Evolutionary conservation across 2,797 vertebrate genomes (phyloP), one percentile per base, ranked within the genome.

Genomic region (Synanceia verrucosa): DNA sequence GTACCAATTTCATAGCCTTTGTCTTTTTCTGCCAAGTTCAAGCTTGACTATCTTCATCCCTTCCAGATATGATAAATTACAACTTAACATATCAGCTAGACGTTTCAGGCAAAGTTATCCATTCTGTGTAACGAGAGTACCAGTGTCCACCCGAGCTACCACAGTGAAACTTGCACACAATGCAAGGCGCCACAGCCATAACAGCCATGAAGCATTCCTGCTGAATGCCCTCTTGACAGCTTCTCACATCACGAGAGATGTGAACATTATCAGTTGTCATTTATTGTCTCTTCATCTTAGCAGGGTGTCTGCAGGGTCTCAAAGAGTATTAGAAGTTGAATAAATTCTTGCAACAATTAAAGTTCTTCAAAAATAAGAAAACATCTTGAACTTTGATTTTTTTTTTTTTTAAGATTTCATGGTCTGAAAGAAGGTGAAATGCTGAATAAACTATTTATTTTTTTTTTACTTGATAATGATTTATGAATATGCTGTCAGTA

Each of bases 1-100:
- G 34, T 2, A 0, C 12, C 29, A 21, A 2, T 24, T 50, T 36
- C 12, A 37, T 48, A 9, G 10, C 56, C 41, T 53, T 14, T 80
- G 60, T 63, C 21, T 58, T 34, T 60, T 55, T 39, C 31, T 65
- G 48, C 14, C 24, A 28, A 24, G 34, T 50, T 66, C 0, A 8
- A 52, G 70, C 31, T 37, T 44, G 37, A 29, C 29, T 53, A 53
- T 24, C 14, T 66, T 56, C 21, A 10, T 9, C 16, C 55, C n/a
- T 34, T 8, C 2, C 4, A 14, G 9, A 52, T 0, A 39, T 28
- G 24, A 65, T 53, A 63, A 63, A 29, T 66, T 26, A 65, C 1
- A 19, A 23, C 43, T 64, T 23, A 63, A 74, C 41, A 81, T 78
- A 70, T 69, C n/a, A 71, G 23, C 29, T 43, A 26, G 43, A 19